phyloP scores from a whole-genome alignment of 2,888 invertebrate species.

The Lithophane ornitopus region DNA sequence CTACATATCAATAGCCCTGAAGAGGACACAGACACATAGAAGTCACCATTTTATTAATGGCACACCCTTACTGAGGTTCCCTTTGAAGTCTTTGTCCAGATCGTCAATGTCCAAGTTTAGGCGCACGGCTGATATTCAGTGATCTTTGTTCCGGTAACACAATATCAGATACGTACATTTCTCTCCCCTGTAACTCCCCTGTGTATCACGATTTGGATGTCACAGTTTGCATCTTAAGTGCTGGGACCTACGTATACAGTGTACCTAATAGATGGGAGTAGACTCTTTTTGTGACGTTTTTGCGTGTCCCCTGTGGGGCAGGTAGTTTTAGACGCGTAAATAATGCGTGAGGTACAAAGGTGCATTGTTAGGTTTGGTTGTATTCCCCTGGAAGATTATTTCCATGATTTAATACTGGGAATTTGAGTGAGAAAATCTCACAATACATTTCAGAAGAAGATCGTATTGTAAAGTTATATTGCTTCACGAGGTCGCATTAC shows the following conservation, averaged over 20 bases:
- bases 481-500: not conserved
- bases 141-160: constrained; percentile 77
- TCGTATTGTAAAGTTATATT: not conserved
- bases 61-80: constrained; percentile 50
- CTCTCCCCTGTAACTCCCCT: constrained; percentile 69
- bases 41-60: constrained; percentile 63
- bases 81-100: constrained; percentile 68
- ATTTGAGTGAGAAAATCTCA: constrained; percentile 5
- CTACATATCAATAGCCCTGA: constrained; percentile 41
- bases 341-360: constrained; percentile 46
- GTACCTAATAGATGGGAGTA: constrained; percentile 46
- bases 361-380: constrained; percentile 42
- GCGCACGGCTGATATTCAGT: constrained; percentile 60
- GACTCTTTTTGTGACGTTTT: constrained; percentile 52
- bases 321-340: constrained; percentile 54
- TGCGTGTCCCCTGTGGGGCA: constrained; percentile 39
- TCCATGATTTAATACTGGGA: constrained; percentile 25
- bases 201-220: constrained; percentile 78
- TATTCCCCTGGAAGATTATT: constrained; percentile 34
- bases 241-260: constrained; percentile 65
- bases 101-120: constrained; percentile 71
- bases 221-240: constrained; percentile 86
- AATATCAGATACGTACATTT: constrained; percentile 77
- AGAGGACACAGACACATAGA: constrained; percentile 38
- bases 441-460: not conserved